phyloP scores from a whole-genome alignment of 2,797 vertebrate species.

The Neopelma chrysocephalum region DNA sequence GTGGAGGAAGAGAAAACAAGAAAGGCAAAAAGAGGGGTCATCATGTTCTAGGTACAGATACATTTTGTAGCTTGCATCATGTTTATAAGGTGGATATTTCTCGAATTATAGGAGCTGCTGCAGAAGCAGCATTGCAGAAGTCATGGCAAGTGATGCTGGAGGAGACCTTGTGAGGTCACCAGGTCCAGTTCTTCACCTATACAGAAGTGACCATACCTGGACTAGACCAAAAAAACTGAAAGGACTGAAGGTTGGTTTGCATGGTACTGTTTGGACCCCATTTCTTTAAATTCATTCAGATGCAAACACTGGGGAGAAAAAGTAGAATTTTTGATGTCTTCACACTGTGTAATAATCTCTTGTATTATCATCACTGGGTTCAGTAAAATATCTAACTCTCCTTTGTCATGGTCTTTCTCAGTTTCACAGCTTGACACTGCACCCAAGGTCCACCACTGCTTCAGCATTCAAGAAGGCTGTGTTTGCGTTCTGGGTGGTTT shows the following conservation, averaged over 20 bases:
- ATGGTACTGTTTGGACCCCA: neutral
- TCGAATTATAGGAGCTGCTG: neutral
- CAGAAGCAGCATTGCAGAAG: neutral
- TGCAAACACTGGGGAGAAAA: neutral
- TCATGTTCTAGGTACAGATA: fast-evolving
- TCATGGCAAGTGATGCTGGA: neutral
- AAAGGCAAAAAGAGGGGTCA: neutral
- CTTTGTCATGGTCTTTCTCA: neutral
- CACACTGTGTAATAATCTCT: neutral
- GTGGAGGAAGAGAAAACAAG: neutral
- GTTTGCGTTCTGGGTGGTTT: neutral
- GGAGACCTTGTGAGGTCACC: neutral
- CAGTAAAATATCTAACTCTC: neutral
- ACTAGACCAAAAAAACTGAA: neutral
- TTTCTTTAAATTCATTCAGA: neutral
- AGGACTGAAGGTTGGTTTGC: neutral
- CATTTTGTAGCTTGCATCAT: neutral
- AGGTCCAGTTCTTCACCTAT: neutral
- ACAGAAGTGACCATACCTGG: neutral
- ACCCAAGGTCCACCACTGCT: neutral
- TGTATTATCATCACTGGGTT: neutral
- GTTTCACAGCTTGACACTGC: neutral
- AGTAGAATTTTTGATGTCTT: neutral
- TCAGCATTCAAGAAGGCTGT: neutral
- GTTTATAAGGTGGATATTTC: neutral